A percentile compares a stretch with the other conserved stretches of the same genome.
phyloP scores from a whole-genome alignment of 2,797 vertebrate genomes.

The Yasuhikotakia modesta region DNA sequence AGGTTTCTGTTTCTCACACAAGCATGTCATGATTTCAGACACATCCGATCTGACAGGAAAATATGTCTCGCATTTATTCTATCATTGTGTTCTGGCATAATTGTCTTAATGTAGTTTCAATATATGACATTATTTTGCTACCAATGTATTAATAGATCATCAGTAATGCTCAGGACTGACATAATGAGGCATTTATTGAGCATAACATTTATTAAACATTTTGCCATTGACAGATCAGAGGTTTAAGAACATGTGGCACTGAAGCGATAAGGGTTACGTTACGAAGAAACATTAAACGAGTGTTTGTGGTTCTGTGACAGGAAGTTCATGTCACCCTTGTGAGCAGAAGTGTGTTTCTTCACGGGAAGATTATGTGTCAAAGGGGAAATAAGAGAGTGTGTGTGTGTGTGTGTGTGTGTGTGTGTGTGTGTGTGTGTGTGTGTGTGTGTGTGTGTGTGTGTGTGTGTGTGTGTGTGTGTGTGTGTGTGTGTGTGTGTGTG shows the following conservation, averaged over 20 bases:
- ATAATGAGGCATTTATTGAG: too few relatives aligned
- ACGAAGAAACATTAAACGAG: background rate
- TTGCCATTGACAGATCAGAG: background rate
- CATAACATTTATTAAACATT: background rate
- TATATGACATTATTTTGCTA: background rate
- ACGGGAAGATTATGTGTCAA: conserved; percentile 3
- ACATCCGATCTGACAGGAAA: background rate
- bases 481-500: conserved; percentile 23
- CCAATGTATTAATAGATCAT: background rate
- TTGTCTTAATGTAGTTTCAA: too few relatives aligned
- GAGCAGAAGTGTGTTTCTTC: conserved; percentile 23
- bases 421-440: too few relatives aligned
- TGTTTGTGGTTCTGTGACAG: background rate
- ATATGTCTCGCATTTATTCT: background rate
- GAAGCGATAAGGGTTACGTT: too few relatives aligned
- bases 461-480: conserved; percentile 36
- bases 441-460: too few relatives aligned
- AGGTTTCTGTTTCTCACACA: conserved; percentile 12
- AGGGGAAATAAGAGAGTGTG: conserved; percentile 46
- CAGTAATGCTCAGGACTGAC: too few relatives aligned
- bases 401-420: conserved; percentile 6
- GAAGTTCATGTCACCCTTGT: conserved; percentile 25
- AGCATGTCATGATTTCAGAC: conserved; percentile 12
- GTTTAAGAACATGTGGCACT: conserved; percentile 10
- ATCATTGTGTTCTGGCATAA: background rate